phyloP scores from a whole-genome alignment of 2,797 vertebrate genomes.

The Forpus xanthops region DNA sequence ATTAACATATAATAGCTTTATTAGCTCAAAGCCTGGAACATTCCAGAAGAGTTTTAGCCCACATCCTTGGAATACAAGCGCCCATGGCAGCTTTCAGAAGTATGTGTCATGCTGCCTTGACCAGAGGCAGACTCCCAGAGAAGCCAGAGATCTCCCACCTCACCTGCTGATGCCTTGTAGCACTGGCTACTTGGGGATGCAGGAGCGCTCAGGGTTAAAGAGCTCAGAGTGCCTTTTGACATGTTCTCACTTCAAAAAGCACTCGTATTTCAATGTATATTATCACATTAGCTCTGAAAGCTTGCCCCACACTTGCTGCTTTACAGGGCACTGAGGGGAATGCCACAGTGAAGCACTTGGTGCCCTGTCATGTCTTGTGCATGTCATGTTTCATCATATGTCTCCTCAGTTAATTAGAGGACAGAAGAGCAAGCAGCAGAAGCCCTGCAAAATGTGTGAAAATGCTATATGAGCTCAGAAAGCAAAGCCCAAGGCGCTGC shows the following conservation, averaged over 20 bases:
- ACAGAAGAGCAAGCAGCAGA: not conserved
- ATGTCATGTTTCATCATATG: not conserved
- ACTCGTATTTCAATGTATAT: not conserved
- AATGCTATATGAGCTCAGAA: not conserved
- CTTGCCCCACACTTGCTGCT: not conserved
- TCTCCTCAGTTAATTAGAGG: slow-evolving; percentile 18
- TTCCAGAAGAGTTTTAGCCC: not conserved
- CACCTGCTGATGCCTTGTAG: not conserved
- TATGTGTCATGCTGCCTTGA: not conserved
- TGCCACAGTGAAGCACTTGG: not conserved
- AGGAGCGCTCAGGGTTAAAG: not conserved
- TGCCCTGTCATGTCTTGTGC: not conserved
- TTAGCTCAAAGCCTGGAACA: slow-evolving; percentile 20
- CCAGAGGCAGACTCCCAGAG: not conserved
- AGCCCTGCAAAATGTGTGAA: not conserved
- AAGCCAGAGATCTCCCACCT: not conserved
- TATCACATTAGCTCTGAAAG: not conserved
- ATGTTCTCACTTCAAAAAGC: not conserved
- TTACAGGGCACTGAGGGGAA: rapidly evolving
- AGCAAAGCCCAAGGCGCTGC: not conserved
- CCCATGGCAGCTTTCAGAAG: not conserved
- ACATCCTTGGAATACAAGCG: rapidly evolving
- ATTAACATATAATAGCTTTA: slow-evolving; percentile 1
- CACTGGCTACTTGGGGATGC: rapidly evolving
- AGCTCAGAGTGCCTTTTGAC: rapidly evolving